A percentile compares a stretch with the other conserved stretches of the same genome.
Conservation (phyloP, 2,888 invertebrate species). For the Synergus umbraculus region DNA sequence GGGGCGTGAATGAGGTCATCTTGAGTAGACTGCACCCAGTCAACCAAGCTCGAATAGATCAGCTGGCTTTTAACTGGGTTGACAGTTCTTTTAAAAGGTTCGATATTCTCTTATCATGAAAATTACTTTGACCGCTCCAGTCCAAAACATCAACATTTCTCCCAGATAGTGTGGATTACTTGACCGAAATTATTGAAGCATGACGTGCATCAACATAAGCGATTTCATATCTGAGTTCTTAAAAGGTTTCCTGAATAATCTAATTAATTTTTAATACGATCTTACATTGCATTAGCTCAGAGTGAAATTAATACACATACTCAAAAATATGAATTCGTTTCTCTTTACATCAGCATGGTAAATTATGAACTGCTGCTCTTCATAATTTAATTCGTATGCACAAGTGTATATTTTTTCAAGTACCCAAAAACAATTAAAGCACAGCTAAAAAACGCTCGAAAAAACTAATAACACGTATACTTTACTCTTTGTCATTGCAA, state of each 20-base stretch:
- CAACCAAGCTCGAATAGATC: constrained; percentile 42
- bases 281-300: neutral
- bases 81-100: constrained; percentile 17
- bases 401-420: neutral
- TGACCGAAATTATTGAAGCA: neutral
- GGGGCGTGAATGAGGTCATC: constrained; percentile 70
- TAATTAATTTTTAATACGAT: neutral
- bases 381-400: neutral
- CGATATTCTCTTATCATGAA: constrained; percentile 2
- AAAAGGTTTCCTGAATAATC: neutral
- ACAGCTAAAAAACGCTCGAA: constrained; percentile 3
- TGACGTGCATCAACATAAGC: neutral
- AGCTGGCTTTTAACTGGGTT: constrained; percentile 31
- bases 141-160: neutral
- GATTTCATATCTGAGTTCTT: neutral
- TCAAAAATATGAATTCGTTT: too few species aligned
- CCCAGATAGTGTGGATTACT: neutral
- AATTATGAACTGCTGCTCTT: neutral
- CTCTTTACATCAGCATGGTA: neutral
- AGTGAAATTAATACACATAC: neutral
- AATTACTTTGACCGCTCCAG: neutral
- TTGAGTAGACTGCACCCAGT: constrained; percentile 62
- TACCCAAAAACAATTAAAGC: constrained; percentile 16
- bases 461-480: constrained; percentile 15
- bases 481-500: constrained; percentile 21